These are phyloP conservation scores for mouse (Mus musculus) DNA, from an alignment of 2,113 vertebrate species.

Conservation along the genomic window GRCm39 chr5:33755001-33755500, in stretches of 20 bases:
- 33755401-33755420: not conserved
- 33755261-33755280: not conserved
- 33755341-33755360: not conserved
- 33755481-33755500: not conserved
- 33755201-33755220: not conserved
- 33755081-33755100: not conserved
- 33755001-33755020: not conserved
- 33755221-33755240: not conserved
- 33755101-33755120: not conserved
- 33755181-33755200: not conserved
- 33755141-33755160: not conserved
- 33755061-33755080: not conserved
- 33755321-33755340: accelerated
- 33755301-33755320: not conserved
- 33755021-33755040: not conserved
- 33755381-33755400: not conserved
- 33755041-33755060: not conserved
- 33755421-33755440: not conserved
- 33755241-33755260: not conserved
- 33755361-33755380: not conserved
- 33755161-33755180: accelerated
- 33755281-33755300: accelerated
- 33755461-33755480: no score
- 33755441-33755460: no score
- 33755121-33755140: not conserved